These are phyloP conservation scores for Gandaritis pyraliata DNA, from an alignment of 2,888 invertebrate genomes.

Conservation along the genomic window DNA sequence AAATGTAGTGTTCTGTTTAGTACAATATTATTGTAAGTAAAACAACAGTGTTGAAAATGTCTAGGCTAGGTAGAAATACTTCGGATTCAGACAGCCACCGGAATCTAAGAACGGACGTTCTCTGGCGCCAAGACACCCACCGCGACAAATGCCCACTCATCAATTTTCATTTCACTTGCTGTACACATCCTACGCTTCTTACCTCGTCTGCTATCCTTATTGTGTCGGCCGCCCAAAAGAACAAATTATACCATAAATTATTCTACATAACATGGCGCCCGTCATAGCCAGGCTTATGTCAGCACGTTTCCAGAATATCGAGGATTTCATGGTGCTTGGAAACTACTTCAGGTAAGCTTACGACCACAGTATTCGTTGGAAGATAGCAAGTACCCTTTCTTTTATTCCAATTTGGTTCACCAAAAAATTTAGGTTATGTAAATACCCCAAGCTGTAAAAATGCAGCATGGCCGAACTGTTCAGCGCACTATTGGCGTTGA, in stretches of 20 bases:
- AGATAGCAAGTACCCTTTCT: slow-evolving; percentile 21
- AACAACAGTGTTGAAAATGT: too few species aligned
- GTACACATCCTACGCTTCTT: slow-evolving; percentile 53
- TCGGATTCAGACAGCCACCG: too few species aligned
- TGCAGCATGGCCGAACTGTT: slow-evolving; percentile 8
- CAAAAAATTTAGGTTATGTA: slow-evolving; percentile 30
- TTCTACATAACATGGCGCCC: slow-evolving; percentile 47
- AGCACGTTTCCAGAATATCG: slow-evolving; percentile 28
- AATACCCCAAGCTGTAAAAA: slow-evolving; percentile 31
- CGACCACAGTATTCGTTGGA: slow-evolving; percentile 26
- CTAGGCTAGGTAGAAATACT: too few species aligned
- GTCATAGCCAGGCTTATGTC: slow-evolving; percentile 30
- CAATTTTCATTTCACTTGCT: slow-evolving; percentile 56
- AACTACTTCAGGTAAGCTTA: slow-evolving; percentile 29
- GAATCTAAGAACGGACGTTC: background rate
- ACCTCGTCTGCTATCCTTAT: slow-evolving; percentile 57
- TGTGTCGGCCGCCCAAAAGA: slow-evolving; percentile 54
- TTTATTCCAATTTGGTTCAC: background rate
- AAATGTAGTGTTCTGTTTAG: too few species aligned
- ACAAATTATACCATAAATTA: slow-evolving; percentile 61
- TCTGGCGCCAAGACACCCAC: slow-evolving; percentile 6
- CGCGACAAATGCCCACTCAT: slow-evolving; percentile 56
- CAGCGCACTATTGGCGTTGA: slow-evolving; percentile 10
- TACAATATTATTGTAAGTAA: too few species aligned
- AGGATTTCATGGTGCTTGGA: slow-evolving; percentile 26